These are phyloP conservation scores for Muscicapa comitata DNA, from an alignment of 2,797 vertebrate species.

Conservation along the genomic window DNA sequence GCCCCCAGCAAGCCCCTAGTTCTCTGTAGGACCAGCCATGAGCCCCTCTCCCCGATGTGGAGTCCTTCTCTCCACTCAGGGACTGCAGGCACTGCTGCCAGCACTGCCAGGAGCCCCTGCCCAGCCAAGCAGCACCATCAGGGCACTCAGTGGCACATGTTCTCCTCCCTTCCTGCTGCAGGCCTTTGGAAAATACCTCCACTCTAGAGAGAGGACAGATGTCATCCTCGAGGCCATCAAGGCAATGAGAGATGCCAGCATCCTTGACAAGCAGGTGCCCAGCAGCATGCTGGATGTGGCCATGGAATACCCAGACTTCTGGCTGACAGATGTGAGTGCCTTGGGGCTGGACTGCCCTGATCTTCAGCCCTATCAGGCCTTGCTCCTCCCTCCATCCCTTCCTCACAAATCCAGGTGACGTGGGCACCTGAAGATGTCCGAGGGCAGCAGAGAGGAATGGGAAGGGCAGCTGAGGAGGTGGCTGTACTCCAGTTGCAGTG, in stretches of 20 bases:
- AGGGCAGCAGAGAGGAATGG: background rate
- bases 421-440: background rate
- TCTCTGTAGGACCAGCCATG: background rate
- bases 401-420: background rate
- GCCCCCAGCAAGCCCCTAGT: background rate
- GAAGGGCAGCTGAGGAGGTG: background rate
- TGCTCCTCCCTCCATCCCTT: background rate
- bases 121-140: background rate
- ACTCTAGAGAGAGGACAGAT: accelerated
- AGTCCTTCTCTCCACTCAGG: background rate
- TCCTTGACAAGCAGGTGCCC: background rate
- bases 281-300: background rate
- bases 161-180: background rate
- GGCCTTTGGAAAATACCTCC: background rate
- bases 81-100: background rate
- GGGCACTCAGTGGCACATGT: background rate
- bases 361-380: background rate
- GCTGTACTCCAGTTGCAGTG: background rate
- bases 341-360: background rate
- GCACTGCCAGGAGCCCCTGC: background rate
- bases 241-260: background rate
- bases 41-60: background rate
- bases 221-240: accelerated
- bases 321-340: background rate
- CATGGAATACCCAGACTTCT: background rate